These are phyloP conservation scores for Spinibarbus caldwelli DNA, from an alignment of 2,797 vertebrate species.

Conservation along the genomic window DNA sequence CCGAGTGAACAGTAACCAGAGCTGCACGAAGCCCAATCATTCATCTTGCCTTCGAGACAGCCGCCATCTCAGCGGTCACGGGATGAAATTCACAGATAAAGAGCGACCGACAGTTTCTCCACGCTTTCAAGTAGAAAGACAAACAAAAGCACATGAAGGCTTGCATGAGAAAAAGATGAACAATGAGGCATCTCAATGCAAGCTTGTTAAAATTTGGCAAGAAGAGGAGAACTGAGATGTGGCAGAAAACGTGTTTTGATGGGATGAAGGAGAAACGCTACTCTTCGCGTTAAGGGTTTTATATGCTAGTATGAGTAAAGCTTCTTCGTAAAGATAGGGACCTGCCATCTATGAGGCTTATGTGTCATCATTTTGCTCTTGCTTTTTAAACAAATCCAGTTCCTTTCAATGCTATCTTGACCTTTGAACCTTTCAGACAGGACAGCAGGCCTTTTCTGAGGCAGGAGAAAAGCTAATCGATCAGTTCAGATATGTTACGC, in stretches of 20 bases:
- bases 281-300: not conserved
- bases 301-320: slow-evolving; percentile 4
- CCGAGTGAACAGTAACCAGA: slow-evolving; percentile 33
- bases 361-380: slow-evolving; percentile 38
- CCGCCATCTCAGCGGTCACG: slow-evolving; percentile 27
- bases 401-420: slow-evolving; percentile 67
- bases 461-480: slow-evolving; percentile 44
- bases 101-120: slow-evolving; percentile 56
- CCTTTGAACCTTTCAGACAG: slow-evolving; percentile 66
- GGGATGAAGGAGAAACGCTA: slow-evolving; percentile 51
- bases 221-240: slow-evolving; percentile 61
- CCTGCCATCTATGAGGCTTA: slow-evolving; percentile 34
- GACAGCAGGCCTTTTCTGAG: slow-evolving; percentile 59
- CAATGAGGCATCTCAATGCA: slow-evolving; percentile 55
- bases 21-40: slow-evolving; percentile 18
- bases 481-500: slow-evolving; percentile 39
- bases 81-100: slow-evolving; percentile 50
- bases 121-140: slow-evolving; percentile 81
- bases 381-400: slow-evolving; percentile 64
- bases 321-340: slow-evolving; percentile 48
- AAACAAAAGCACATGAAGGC: slow-evolving; percentile 58
- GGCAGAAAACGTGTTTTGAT: slow-evolving; percentile 56
- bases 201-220: slow-evolving; percentile 71
- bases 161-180: slow-evolving; percentile 23
- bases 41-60: slow-evolving; percentile 43